Conservation (phyloP, 1,140 invertebrate species). For the Cephus cinctus region DNA sequence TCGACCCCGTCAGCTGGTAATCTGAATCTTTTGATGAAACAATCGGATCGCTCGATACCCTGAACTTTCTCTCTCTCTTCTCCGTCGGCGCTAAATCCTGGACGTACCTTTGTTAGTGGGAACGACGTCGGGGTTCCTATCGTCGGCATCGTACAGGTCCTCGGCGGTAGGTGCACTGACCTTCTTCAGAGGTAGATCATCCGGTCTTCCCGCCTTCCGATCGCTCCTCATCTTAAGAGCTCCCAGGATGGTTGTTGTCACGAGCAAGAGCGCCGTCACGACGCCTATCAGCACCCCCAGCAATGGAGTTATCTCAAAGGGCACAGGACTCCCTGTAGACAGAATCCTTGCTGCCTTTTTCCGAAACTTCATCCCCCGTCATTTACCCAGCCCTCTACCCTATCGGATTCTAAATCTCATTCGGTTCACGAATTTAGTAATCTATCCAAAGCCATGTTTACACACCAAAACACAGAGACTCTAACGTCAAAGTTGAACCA, state of each 20-base stretch:
- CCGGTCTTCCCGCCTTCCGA: conserved; percentile 60
- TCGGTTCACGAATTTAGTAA: neutral
- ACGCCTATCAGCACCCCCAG: conserved; percentile 73
- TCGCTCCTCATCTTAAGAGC: conserved; percentile 65
- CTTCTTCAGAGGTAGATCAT: conserved; percentile 68
- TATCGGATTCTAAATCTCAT: no score
- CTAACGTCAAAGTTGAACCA: no score
- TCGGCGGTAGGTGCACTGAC: conserved; percentile 67
- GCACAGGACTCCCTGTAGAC: conserved; percentile 60
- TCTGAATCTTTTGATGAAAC: conserved; percentile 60
- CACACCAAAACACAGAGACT: neutral
- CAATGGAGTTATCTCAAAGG: conserved; percentile 73
- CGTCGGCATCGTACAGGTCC: conserved; percentile 70
- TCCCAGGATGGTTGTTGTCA: conserved; percentile 69
- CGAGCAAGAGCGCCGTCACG: conserved; percentile 66
- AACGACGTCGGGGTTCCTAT: conserved; percentile 83
- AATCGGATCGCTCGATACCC: neutral
- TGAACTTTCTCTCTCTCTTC: neutral
- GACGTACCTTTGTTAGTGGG: conserved; percentile 79
- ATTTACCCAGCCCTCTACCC: no score
- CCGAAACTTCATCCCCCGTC: no score
- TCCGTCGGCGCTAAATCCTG: neutral
- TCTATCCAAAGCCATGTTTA: neutral
- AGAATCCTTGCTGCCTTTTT: conserved; percentile 50
- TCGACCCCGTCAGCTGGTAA: conserved; percentile 63